These are phyloP conservation scores for Petrosia ficiformis DNA, from an alignment of 37 sponge, comb jelly and placozoan species.

Conservation along the genomic window DNA sequence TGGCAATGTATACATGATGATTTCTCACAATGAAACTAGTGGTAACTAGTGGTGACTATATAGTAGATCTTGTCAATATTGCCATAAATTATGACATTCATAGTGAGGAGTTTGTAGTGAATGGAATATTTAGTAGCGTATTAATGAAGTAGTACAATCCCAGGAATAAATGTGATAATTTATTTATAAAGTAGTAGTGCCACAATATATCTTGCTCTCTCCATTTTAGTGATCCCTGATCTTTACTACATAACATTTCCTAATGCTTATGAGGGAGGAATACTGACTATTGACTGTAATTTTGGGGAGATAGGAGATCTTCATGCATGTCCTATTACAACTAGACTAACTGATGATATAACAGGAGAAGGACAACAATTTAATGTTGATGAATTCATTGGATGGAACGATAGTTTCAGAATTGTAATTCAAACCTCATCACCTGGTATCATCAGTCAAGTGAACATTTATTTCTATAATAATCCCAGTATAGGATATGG, in stretches of 20 bases:
- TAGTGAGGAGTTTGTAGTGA: too few relatives aligned
- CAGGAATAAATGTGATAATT: too few relatives aligned
- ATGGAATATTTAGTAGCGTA: too few relatives aligned
- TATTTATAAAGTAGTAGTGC: too few relatives aligned
- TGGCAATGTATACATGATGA: too few relatives aligned
- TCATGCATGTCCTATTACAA: not conserved
- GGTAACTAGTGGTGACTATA: too few relatives aligned
- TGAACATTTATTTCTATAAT: slow-evolving; percentile 57
- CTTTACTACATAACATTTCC: not conserved
- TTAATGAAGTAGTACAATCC: too few relatives aligned
- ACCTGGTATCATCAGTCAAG: not conserved
- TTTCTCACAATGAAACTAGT: too few relatives aligned
- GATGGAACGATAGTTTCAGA: not conserved
- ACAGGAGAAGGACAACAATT: not conserved
- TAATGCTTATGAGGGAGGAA: not conserved
- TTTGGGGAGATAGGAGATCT: not conserved
- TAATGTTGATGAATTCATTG: not conserved
- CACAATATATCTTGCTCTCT: too few relatives aligned
- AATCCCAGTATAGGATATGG: slow-evolving; percentile 38
- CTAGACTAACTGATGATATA: not conserved
- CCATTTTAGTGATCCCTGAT: not conserved
- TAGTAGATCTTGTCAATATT: too few relatives aligned
- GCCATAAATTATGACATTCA: too few relatives aligned
- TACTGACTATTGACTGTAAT: not conserved
- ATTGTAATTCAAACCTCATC: not conserved